Conservation (phyloP, 2,888 invertebrate genomes). For the Ametastegia equiseti region DNA sequence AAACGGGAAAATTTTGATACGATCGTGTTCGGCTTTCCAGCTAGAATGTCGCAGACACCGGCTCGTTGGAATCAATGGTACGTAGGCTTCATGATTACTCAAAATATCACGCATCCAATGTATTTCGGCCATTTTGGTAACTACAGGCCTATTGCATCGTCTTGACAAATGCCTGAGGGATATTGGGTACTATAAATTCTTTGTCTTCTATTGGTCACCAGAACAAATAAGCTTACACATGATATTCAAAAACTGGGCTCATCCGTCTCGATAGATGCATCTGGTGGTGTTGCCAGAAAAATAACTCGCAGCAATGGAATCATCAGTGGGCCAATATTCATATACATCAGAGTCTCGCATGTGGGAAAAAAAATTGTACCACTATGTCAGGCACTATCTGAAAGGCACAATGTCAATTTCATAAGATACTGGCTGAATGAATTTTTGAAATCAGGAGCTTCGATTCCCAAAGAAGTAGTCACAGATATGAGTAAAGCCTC, state of each 20-base stretch:
- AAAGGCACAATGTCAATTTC: constrained; percentile 47
- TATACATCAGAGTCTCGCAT: constrained; percentile 40
- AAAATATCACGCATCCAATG: no score
- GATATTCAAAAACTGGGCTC: constrained; percentile 21
- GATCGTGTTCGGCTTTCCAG: no score
- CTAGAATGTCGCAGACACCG: no score
- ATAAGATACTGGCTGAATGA: constrained; percentile 7
- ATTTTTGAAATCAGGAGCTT: constrained; percentile 6
- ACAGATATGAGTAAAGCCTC: no score
- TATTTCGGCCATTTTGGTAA: no score
- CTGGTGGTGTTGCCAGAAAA: background rate
- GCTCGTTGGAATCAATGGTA: no score
- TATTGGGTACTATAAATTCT: constrained; percentile 14
- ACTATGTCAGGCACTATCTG: constrained; percentile 41
- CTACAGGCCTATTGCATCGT: background rate
- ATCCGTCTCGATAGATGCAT: constrained; percentile 16
- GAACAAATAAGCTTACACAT: no score
- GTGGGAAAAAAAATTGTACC: constrained; percentile 45
- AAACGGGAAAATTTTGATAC: no score
- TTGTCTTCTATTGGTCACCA: constrained; percentile 14
- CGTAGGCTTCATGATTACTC: no score
- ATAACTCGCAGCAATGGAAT: background rate
- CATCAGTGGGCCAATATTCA: background rate
- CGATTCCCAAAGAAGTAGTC: constrained; percentile 21
- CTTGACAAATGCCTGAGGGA: background rate